Base-by-base conservation (phyloP, 2,797 vertebrate species). In the Allobates femoralis region DNA sequence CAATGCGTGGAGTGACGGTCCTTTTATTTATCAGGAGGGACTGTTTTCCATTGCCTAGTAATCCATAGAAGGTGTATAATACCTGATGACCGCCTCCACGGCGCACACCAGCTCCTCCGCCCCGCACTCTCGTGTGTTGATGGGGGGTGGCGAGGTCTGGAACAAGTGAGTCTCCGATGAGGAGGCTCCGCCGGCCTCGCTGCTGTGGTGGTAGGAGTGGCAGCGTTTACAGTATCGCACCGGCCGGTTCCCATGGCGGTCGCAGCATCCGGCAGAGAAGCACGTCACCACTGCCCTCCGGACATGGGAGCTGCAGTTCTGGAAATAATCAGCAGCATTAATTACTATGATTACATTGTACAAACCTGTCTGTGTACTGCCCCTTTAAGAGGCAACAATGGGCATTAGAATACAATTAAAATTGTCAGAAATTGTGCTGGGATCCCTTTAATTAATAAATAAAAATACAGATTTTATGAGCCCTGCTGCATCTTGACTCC, bases 241-340 rank as follows among this genome's bases (percentile, higher is more conserved):
- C 0, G 98, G 98, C 90, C 97, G 93, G 94, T 99, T 99, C 89
- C 98, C 98, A 83, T 99, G 98, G 86, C 97, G 97, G 92, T 96
- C 98, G 4, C 98, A 99, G 95, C 98, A 99, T 90, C 97, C 97
- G 0, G 97, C 98, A 3, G 98, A 99, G 93, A 99, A 99, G 94
- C 98, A 99, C 10, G 98, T 99, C 92, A 99, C 98, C 16, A 99
- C 97, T 0, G 98, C 98, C 90, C 98, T 96, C 86, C 98, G 95
- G 71, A 99, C 98, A 15, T 99, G 98, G 10, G 98, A 99, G 92
- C 98, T 99, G 89, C 98, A 99, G 95, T 99, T 99, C 98, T 99
- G 90, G 37, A 83, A 90, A 73, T 23, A 37, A 73, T 34, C 14
- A n/a, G 3, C 41, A 41, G 37, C 5, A 46, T 1, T 14, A 7